phyloP scores from a whole-genome alignment of 1,140 invertebrate genomes.

The Notospermus geniculatus region DNA sequence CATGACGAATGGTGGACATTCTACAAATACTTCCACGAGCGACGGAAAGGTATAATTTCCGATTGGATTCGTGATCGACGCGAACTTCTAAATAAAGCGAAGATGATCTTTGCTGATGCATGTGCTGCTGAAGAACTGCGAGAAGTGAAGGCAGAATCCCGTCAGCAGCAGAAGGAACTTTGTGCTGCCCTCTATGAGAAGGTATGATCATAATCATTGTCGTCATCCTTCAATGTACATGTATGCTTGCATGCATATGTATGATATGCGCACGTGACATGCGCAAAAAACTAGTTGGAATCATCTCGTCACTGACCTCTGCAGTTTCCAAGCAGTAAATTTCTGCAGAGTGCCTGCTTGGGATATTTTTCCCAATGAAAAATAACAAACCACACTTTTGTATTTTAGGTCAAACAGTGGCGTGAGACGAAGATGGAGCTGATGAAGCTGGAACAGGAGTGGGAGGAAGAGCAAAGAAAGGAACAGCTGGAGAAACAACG shows the following conservation, averaged over 20 bases:
- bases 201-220: constrained; percentile 23
- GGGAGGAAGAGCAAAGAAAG: constrained; percentile 32
- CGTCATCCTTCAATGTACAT: too few species aligned
- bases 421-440: constrained; percentile 46
- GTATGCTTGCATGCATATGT: too few species aligned
- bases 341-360: too few species aligned
- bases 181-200: constrained; percentile 44
- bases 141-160: constrained; percentile 37
- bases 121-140: constrained; percentile 39
- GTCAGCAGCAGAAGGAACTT: constrained; percentile 38
- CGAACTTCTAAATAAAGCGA: constrained; percentile 44
- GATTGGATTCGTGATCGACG: constrained; percentile 42
- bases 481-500: constrained; percentile 25
- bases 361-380: too few species aligned
- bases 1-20: constrained; percentile 49
- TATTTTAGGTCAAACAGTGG: constrained; percentile 36
- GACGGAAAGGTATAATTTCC: constrained; percentile 35
- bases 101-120: constrained; percentile 41
- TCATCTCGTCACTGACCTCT: too few species aligned
- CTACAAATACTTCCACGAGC: constrained; percentile 43
- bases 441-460: constrained; percentile 36
- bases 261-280: too few species aligned
- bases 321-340: too few species aligned
- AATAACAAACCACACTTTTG: background rate
- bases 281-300: too few species aligned